Evolutionary conservation across 2,113 vertebrate species (phyloP), one percentile per base, ranked within the genome.

Genomic region (Phalacrocorax pelagicus): DNA sequence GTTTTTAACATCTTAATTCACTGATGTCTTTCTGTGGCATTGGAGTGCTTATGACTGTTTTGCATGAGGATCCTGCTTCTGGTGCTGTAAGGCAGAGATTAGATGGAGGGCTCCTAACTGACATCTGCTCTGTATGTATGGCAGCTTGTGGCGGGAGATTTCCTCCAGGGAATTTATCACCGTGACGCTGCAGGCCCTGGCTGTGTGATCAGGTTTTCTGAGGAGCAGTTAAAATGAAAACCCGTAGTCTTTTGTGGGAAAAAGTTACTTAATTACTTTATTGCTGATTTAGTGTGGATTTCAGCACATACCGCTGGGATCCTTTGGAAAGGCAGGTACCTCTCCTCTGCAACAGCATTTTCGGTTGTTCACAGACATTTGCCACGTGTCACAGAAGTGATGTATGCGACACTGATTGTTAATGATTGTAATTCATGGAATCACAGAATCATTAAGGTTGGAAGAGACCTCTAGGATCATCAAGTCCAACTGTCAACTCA

Each of bases 271-370:
- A 86, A 71, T 91, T 84, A 63, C 69, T 85, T 2, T 47, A n/a
- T 61, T 73, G 85, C 38, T 79, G 66, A 89, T 96, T 81, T 75
- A 44, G 34, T 81, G 93, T 86, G 91, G 93, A 96, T 84, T 74
- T 73, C 67, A 90, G 88, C 82, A 62, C 17, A 1, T 0, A 49
- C 36, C 58, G 77, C 67, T 66, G 67, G 49, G 46, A 32, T 62
- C 29, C 61, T 59, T 62, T 63, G 88, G 42, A 58, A 81, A 67
- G 55, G 32, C 26, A 4, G 5, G 5, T 6, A 38, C 62, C 30
- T 73, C 77, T 90, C 44, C 16, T n/a, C 72, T 78, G 26, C 1
- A 2, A 20, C 20, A 59, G 24, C 12, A 2, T 84, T 86, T 70
- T 70, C 77, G 66, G 46, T 63, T 58, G 32, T n/a, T 67, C 0